Conservation (phyloP, 1,140 invertebrate species). For the Drosophila parvula region DNA sequence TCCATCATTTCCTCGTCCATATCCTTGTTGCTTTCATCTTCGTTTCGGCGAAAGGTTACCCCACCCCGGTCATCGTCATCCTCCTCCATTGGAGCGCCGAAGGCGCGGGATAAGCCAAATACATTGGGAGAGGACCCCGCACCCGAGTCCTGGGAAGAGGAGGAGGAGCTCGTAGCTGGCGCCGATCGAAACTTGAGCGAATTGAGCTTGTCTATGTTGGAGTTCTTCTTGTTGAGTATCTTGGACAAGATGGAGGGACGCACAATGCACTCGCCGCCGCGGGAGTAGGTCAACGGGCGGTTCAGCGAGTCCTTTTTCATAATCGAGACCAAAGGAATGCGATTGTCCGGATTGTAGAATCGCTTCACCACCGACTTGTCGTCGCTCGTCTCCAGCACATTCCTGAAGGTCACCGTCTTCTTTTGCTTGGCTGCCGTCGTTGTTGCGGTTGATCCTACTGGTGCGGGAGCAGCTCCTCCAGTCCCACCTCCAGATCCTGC, state of each 20-base stretch:
- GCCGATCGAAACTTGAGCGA: conserved; percentile 80
- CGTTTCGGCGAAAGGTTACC: conserved; percentile 69
- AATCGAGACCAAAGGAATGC: conserved; percentile 76
- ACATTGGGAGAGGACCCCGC: conserved; percentile 35
- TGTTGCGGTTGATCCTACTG: conserved; percentile 6
- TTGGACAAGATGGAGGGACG: conserved; percentile 81
- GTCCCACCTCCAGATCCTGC: conserved; percentile 4
- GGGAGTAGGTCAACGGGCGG: conserved; percentile 63
- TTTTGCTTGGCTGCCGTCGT: conserved; percentile 64
- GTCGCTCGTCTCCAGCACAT: conserved; percentile 83
- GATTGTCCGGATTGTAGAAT: conserved; percentile 82
- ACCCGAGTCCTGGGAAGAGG: conserved; percentile 3
- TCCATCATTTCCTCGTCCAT: conserved; percentile 64
- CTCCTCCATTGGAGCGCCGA: conserved; percentile 84
- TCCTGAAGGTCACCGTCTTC: conserved; percentile 83
- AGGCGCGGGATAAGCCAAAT: conserved; percentile 86
- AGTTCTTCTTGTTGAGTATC: conserved; percentile 82
- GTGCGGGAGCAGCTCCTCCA: neutral
- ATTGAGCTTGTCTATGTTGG: conserved; percentile 84
- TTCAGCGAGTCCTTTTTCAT: conserved; percentile 83
- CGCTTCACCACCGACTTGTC: conserved; percentile 81
- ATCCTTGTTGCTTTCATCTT: conserved; percentile 44
- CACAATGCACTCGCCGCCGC: conserved; percentile 80
- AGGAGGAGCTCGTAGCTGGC: conserved; percentile 11
- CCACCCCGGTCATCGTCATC: conserved; percentile 63